phyloP scores from a whole-genome alignment of 2,888 invertebrate species.

The Dasysyrphus tricinctus region DNA sequence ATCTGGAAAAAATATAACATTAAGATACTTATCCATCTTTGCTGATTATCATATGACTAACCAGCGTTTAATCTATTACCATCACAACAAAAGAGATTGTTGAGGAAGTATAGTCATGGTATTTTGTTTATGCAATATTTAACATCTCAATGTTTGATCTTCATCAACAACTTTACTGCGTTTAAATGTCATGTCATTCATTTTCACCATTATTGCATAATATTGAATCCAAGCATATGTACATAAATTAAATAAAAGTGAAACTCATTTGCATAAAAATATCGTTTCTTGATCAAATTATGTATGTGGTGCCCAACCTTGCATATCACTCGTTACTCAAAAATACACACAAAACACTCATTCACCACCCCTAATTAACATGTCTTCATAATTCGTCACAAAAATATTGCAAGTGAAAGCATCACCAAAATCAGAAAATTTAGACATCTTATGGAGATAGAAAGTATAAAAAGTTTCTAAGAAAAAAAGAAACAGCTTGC shows the following conservation, averaged over 20 bases:
- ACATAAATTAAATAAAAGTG: slow-evolving; percentile 11
- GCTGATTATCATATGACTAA: not conserved
- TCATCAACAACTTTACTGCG: not conserved
- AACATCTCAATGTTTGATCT: not conserved
- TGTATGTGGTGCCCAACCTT: not conserved
- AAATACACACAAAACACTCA: not conserved
- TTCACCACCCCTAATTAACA: slow-evolving; percentile 26
- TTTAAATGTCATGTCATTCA: slow-evolving; percentile 11
- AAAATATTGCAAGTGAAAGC: slow-evolving; percentile 21
- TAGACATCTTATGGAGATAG: slow-evolving; percentile 13
- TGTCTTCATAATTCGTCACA: slow-evolving; percentile 6
- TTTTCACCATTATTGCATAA: slow-evolving; percentile 16
- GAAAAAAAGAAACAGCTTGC: not conserved
- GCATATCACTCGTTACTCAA: slow-evolving; percentile 1
- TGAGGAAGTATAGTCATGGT: not conserved
- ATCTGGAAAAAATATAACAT: not conserved
- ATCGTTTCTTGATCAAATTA: not conserved
- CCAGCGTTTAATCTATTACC: not conserved
- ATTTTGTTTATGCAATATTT: slow-evolving; percentile 1
- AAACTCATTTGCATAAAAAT: slow-evolving; percentile 18
- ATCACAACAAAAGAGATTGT: not conserved
- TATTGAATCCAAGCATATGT: not conserved
- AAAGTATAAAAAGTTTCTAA: slow-evolving; percentile 13
- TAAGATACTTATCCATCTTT: not conserved
- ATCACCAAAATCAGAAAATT: slow-evolving; percentile 28